Conservation (phyloP, 2,113 vertebrate species). For the Cynocephalus volans region DNA sequence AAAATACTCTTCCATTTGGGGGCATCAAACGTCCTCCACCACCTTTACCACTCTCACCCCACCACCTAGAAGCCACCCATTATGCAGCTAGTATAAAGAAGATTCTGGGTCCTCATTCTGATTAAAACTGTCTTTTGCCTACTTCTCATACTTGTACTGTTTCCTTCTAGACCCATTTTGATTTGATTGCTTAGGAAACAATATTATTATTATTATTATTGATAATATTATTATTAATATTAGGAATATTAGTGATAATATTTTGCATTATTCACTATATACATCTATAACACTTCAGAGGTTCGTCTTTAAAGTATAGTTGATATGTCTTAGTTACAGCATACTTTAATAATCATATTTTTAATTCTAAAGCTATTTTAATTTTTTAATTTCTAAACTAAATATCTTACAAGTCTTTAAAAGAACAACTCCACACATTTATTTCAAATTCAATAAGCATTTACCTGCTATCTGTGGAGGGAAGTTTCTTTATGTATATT, state of each 20-base stretch:
- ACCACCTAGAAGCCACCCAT: not conserved
- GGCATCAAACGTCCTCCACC: not conserved
- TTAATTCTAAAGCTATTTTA: not conserved
- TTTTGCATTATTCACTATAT: not conserved
- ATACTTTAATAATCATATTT: not conserved
- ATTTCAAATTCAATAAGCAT: slow-evolving; percentile 1
- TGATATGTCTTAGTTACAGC: not conserved
- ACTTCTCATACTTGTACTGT: not conserved
- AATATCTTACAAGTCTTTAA: not conserved
- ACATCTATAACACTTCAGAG: not conserved
- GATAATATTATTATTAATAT: too few relatives aligned
- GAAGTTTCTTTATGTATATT: not conserved
- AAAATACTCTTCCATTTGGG: not conserved
- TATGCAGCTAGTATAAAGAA: not conserved
- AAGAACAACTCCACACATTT: not conserved
- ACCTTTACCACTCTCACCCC: not conserved
- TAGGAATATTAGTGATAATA: not conserved
- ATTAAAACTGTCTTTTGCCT: not conserved
- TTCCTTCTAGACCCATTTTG: not conserved
- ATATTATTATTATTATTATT: too few relatives aligned
- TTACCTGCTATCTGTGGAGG: not conserved
- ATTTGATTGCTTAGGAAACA: not conserved
- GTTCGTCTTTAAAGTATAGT: not conserved
- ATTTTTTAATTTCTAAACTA: not conserved
- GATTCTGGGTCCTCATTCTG: not conserved